These are phyloP conservation scores for Lampris megalopsis DNA, from an alignment of 2,113 vertebrate species.

Conservation along the genomic window DNA sequence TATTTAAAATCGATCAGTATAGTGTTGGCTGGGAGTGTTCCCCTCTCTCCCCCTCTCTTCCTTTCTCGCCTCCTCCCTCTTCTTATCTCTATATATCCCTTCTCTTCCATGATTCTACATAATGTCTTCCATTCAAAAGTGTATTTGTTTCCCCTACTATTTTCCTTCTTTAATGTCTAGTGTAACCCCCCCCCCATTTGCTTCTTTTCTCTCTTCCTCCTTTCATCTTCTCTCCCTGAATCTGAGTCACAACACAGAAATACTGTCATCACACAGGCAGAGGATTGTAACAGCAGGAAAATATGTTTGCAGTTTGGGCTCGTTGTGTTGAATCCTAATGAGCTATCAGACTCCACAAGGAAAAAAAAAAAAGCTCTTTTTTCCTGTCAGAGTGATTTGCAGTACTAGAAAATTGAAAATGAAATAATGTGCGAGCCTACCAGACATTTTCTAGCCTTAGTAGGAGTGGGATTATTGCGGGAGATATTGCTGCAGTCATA, in stretches of 20 bases:
- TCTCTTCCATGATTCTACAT: not conserved
- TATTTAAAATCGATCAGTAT: conserved; percentile 45
- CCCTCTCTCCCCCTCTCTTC: not conserved
- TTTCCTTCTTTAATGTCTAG: conserved; percentile 38
- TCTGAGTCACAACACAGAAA: conserved; percentile 67
- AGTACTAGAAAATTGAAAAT: conserved; percentile 67
- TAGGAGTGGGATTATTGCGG: conserved; percentile 65
- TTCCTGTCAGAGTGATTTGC: conserved; percentile 74
- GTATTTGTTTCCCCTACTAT: conserved; percentile 19
- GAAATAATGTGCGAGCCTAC: conserved; percentile 65
- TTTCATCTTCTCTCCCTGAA: conserved; percentile 57
- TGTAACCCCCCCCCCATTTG: conserved; percentile 37
- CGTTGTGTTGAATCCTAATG: conserved; percentile 78
- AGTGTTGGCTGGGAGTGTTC: not conserved
- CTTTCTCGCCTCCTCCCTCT: conserved; percentile 8
- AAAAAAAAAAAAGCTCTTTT: conserved; percentile 57
- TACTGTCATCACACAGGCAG: conserved; percentile 67
- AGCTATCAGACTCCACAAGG: conserved; percentile 70
- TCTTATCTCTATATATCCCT: conserved; percentile 1
- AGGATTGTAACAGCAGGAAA: conserved; percentile 74
- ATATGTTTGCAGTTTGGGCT: conserved; percentile 79
- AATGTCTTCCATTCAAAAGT: conserved; percentile 31
- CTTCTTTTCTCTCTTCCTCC: conserved; percentile 19
- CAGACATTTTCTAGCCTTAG: conserved; percentile 70
- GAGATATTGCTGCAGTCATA: conserved; percentile 67